Evolutionary conservation across 2,113 vertebrate genomes (phyloP), one percentile per base, ranked within the genome.

Genomic region (pig (Sus scrofa)): DNA sequence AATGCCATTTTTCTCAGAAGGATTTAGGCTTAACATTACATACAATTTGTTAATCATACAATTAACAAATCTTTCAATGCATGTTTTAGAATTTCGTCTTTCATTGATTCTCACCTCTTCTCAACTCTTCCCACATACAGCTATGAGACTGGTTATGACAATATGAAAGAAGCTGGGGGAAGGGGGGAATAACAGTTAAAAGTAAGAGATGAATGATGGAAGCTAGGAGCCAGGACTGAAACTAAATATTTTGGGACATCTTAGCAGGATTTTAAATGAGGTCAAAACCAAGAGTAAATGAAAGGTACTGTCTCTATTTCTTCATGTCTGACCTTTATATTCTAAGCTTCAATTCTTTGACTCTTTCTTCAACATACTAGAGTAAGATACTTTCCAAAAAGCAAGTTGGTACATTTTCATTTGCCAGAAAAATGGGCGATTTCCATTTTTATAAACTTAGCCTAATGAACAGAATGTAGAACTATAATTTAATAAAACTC

Each of bases 1-100:
- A 96, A 81, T 95, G 67, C 14, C 7, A 6, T 32, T 71, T 75
- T 70, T 89, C 39, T 95, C 30, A 90, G 52, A 71, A 83, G 34
- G 10, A 88, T 32, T 3, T 39, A 79, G 77, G 65, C 30, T 63
- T 34, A 12, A 37, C 39, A n/a, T n/a, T n/a, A n/a, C n/a, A n/a
- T n/a, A n/a, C n/a, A n/a, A n/a, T 67, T 88, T 58, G 50, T n/a
- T n/a, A n/a, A 44, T 78, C 37, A 54, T 10, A 85, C 30, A 27
- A 65, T 86, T 83, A 77, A 90, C 58, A 86, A 86, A 70, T 71
- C 37, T 89, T 89, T 54, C 16, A 71, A 54, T 14, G 7, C 13
- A 34, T 27, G 14, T 82, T 93, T 93, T 60, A 52, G 86, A 83
- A 34, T 60, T 73, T 34, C 50, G 1, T 50, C 20, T 94, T 77